These are phyloP conservation scores for Ibycter americanus DNA, from an alignment of 2,797 vertebrate genomes.

Conservation along the genomic window DNA sequence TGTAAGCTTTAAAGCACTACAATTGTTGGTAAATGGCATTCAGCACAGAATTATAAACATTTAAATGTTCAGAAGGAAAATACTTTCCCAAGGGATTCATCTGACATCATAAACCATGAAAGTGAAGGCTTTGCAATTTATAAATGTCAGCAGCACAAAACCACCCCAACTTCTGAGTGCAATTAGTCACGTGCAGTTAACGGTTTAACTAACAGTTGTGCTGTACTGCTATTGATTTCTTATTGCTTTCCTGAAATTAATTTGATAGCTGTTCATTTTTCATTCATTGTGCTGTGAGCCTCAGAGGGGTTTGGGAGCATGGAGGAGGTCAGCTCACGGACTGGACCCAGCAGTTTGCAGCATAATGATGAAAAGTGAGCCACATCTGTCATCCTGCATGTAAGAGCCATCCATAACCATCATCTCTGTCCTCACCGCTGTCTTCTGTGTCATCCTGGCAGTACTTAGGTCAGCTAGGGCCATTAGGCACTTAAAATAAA, in stretches of 20 bases:
- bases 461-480: neutral
- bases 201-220: neutral
- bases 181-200: neutral
- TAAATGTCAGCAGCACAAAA: conserved; percentile 41
- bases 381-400: neutral
- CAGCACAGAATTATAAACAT: conserved; percentile 37
- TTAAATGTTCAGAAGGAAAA: conserved; percentile 24
- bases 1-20: conserved; percentile 34
- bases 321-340: neutral
- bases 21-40: conserved; percentile 51
- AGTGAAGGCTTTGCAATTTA: conserved; percentile 25
- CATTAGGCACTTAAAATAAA: neutral
- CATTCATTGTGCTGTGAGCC: neutral
- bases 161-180: neutral
- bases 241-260: conserved; percentile 10
- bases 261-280: neutral
- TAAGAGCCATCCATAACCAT: neutral
- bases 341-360: neutral
- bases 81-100: conserved; percentile 24
- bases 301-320: neutral
- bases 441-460: neutral
- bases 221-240: neutral
- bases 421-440: neutral
- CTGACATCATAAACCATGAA: conserved; percentile 35
- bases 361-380: neutral